These are phyloP conservation scores for Spheniscus mendiculus DNA, from an alignment of 2,113 vertebrate genomes.

Conservation along the genomic window DNA sequence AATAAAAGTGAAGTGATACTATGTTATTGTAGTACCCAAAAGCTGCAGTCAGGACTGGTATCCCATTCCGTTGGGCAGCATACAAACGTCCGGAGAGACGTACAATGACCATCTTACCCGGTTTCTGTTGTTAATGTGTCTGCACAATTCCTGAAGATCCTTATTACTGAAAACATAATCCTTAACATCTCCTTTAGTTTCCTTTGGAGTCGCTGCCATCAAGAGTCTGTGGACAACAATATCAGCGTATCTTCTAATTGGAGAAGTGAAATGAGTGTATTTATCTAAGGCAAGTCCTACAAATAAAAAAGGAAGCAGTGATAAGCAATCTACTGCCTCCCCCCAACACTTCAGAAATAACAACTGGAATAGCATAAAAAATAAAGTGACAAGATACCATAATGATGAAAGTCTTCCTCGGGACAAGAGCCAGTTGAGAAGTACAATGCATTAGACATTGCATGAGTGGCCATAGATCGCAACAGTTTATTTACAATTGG, in stretches of 20 bases:
- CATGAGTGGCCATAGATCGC: conserved; percentile 91
- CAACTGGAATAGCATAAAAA: not conserved
- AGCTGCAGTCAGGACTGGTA: accelerated
- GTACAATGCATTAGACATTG: conserved; percentile 94
- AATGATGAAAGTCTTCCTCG: conserved; percentile 87
- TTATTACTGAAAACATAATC: conserved; percentile 72
- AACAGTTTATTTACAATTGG: conserved; percentile 87
- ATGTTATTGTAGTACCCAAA: not conserved
- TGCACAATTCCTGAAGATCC: conserved; percentile 87
- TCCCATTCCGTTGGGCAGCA: not conserved
- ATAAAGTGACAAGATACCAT: conserved; percentile 68
- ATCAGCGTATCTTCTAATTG: conserved; percentile 95
- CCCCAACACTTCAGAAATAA: not conserved
- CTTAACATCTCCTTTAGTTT: conserved; percentile 16
- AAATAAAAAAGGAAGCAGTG: not conserved
- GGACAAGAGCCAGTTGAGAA: conserved; percentile 87
- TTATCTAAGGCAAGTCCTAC: conserved; percentile 92
- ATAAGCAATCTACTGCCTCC: not conserved
- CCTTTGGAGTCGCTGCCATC: conserved; percentile 75
- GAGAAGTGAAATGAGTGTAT: conserved; percentile 98
- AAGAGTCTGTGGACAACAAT: conserved; percentile 90
- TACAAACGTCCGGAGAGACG: accelerated
- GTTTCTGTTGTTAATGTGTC: conserved; percentile 91
- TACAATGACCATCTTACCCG: conserved; percentile 69
- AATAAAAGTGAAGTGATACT: not conserved